phyloP scores from a whole-genome alignment of 2,797 vertebrate genomes.

The Cossypha caffra region DNA sequence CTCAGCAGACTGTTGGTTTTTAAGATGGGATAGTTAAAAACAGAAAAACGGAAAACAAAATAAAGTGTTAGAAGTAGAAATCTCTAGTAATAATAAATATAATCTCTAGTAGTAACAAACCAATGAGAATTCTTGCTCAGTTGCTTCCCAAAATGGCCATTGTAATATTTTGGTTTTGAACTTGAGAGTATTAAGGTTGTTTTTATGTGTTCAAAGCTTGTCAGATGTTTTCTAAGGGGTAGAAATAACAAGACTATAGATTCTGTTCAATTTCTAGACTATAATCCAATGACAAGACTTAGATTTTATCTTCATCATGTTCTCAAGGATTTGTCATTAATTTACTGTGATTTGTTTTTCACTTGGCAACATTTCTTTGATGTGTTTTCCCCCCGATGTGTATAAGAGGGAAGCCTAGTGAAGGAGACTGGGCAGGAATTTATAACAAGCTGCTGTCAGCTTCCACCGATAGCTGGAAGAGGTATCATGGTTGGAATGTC shows the following conservation, averaged over 20 bases:
- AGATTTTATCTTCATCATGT: background rate
- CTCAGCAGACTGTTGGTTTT: background rate
- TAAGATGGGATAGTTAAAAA: background rate
- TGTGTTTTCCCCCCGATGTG: background rate
- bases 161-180: background rate
- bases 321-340: background rate
- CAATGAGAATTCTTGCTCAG: background rate
- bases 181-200: background rate
- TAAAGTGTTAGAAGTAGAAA: background rate
- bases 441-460: background rate
- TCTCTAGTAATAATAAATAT: background rate
- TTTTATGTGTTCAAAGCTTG: background rate
- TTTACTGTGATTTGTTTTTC: background rate
- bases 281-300: background rate
- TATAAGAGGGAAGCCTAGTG: background rate
- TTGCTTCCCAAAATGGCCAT: background rate
- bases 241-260: background rate
- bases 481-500: background rate
- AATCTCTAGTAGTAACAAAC: background rate
- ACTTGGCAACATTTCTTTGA: background rate
- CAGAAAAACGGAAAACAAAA: background rate
- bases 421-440: background rate
- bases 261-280: background rate
- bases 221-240: background rate
- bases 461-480: background rate